Evolutionary conservation across 1,140 invertebrate species (phyloP), one percentile per base, ranked within the genome.

Genomic region (Megalopta genalis): DNA sequence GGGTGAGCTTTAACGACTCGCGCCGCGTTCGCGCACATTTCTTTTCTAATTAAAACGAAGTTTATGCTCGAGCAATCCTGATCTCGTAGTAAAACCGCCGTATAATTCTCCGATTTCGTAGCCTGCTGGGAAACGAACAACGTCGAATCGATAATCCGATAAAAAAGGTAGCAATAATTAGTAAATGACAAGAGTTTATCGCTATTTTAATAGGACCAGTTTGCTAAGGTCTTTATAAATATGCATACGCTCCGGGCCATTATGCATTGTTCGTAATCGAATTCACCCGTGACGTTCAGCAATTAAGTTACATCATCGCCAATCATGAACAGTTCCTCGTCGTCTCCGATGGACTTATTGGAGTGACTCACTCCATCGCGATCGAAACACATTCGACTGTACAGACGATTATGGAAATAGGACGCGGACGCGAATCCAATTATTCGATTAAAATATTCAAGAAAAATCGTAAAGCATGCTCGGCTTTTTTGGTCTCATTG

Each of bases 231-330:
- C 6, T 7, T 54, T n/a, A 54, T 54, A 6, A n/a, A 54, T 54
- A 60, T 70, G 25, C 18, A 9, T 32, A 42, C 54, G 63, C 0
- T 21, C 3, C 27, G 62, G 2, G 16, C 25, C 3, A 32, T 66
- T 67, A 4, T 46, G 37, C 64, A 42, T 23, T 39, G 54, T 39
- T 18, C 2, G 60, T 8, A 23, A 59, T 14, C 39, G 54, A 62
- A 76, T 49, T 37, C 62, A 46, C 14, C 25, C 8, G 12, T 66
- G 16, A 46, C 70, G 25, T 52, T 10, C 73, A 18, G 4, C 25
- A 52, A 63, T 71, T 52, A 8, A 0, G n/a, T 74, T 81, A 74
- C 72, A 69, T 80, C 42, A 81, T 14, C 72, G 37, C 21, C 49
- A 25, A 46, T 72, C 25, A 49, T 46, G 7, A 5, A 54, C 1